These are phyloP conservation scores for Hippoglossus stenolepis DNA, from an alignment of 2,113 vertebrate species.

Conservation along the genomic window DNA sequence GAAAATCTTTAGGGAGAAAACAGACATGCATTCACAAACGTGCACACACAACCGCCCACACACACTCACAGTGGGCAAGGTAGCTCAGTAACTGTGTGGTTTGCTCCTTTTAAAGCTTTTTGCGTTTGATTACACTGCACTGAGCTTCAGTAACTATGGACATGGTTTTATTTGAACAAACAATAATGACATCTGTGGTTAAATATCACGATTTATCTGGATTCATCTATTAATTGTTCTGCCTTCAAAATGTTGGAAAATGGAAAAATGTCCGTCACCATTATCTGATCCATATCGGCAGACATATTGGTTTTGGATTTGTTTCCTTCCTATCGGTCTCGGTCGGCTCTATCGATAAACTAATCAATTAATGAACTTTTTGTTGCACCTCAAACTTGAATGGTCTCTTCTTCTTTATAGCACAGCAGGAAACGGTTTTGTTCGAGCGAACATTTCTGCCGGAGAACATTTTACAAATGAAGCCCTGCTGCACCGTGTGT, in stretches of 20 bases:
- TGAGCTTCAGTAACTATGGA: not conserved
- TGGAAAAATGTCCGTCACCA: no score
- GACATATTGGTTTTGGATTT: no score
- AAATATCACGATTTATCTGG: no score
- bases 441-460: not conserved
- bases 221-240: no score
- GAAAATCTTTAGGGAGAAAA: conserved; percentile 10
- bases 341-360: not conserved
- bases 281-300: no score
- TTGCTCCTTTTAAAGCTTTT: not conserved
- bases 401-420: not conserved
- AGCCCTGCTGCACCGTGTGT: not conserved
- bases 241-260: no score
- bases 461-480: not conserved
- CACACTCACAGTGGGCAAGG: not conserved
- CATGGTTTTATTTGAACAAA: not conserved
- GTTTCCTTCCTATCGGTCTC: no score
- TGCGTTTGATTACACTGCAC: not conserved
- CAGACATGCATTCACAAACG: not conserved
- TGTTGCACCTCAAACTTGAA: not conserved
- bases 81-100: not conserved
- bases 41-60: conserved; percentile 28
- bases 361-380: not conserved
- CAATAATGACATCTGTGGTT: not conserved
- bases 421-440: not conserved